Base-by-base conservation (phyloP, 2,113 vertebrate genomes). In the Delphinapterus leucas region DNA sequence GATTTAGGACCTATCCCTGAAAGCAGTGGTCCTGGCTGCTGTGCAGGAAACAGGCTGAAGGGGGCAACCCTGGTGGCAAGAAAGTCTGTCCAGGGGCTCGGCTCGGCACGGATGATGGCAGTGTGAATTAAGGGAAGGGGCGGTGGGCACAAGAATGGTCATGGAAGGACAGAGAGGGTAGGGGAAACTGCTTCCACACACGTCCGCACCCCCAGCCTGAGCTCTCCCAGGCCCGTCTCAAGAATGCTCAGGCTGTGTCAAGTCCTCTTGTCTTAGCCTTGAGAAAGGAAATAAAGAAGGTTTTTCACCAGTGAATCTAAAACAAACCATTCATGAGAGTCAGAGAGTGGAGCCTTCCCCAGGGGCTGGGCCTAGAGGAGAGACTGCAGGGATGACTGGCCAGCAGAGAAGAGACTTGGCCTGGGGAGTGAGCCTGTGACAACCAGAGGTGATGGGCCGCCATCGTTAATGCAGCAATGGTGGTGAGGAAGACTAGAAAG, bases 141-240 rank as follows among this genome's bases (percentile, higher is more conserved):
- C 5, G 1, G 7, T 41, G 17, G 38, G 17, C 20, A 10, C 31
- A 4, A 12, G 25, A 13, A 85, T 33, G 33, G 12, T 20, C 33
- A 23, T 18, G 12, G 44, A 17, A 58, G 63, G 36, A 21, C 25
- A 67, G 6, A 4, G 18, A 73, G 21, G 9, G 4, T 15, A 3
- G 4, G 23, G 10, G 8, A 25, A 18, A 25, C 23, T 1, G 1
- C 49, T 31, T 20, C 2, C 6, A 7, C 4, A 11, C 15, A 17
- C 1, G 1, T 58, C 25, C 18, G 17, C 11, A 1, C 1, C 17
- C 23, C 8, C 1, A 25, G 68, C 12, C 65, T 2, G 3, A 1
- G 12, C 23, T 41, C 31, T 33, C 38, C 33, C 21, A 31, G 31
- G 53, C 41, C 12, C 1, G 21, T 8, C 28, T 36, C 58, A 8